Percentiles rank a stretch among this genome's conserved stretches.
Conservation (phyloP, 2,888 invertebrate genomes). For the Napeogenes sylphis region DNA sequence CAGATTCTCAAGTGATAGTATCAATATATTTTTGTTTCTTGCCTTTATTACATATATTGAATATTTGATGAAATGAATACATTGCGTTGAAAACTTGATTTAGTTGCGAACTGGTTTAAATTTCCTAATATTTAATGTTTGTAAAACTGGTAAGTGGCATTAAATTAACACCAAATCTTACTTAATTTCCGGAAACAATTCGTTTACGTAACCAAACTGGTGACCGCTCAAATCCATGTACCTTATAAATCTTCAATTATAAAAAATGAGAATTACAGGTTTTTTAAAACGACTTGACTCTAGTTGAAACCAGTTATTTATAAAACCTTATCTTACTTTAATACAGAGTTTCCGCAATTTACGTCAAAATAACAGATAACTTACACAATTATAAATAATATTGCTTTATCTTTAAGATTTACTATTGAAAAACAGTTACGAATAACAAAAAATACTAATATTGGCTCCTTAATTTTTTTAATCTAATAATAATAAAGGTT, state of each 20-base stretch:
- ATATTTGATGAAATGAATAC: too few species aligned
- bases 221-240: slow-evolving; percentile 14
- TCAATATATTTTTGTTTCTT: not conserved
- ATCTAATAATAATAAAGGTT: too few species aligned
- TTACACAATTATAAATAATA: not conserved
- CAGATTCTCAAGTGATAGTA: not conserved
- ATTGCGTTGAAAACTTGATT: slow-evolving; percentile 16
- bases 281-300: too few species aligned
- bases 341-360: too few species aligned
- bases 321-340: too few species aligned
- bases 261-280: not conserved
- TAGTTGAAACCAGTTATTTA: too few species aligned
- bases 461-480: too few species aligned
- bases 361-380: too few species aligned
- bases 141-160: slow-evolving; percentile 8
- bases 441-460: too few species aligned
- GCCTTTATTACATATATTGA: too few species aligned
- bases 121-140: slow-evolving; percentile 4
- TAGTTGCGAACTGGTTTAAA: slow-evolving; percentile 7
- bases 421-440: not conserved
- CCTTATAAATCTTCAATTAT: slow-evolving; percentile 15
- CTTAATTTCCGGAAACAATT: slow-evolving; percentile 17
- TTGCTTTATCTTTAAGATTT: not conserved
- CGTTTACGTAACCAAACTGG: slow-evolving; percentile 20
- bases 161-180: slow-evolving; percentile 15